Evolutionary conservation across 2,888 invertebrate species (phyloP).

Genomic region (Allygus modestus): DNA sequence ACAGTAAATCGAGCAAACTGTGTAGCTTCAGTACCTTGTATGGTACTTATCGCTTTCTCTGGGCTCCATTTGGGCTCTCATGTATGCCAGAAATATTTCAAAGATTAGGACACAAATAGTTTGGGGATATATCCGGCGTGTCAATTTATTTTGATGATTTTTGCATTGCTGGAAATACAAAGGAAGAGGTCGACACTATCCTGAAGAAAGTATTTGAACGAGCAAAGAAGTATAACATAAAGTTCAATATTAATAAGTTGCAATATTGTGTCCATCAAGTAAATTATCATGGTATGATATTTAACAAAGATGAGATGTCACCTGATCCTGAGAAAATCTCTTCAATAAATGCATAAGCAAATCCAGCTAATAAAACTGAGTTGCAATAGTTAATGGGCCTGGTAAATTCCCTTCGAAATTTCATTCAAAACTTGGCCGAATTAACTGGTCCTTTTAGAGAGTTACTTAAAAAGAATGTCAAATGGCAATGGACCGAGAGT

Average conservation of each 20-base stretch:
- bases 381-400: constrained; percentile 7
- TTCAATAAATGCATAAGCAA: background rate
- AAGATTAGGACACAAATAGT: constrained; percentile 3
- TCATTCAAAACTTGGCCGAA: constrained; percentile 9
- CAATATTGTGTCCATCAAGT: constrained; percentile 8
- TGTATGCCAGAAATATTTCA: constrained; percentile 50
- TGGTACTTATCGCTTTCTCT: constrained; percentile 27
- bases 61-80: constrained; percentile 1
- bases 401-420: constrained; percentile 16
- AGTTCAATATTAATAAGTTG: constrained; percentile 31
- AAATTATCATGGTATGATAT: constrained; percentile 17
- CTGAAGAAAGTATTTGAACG: constrained; percentile 20
- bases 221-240: constrained; percentile 17
- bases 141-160: constrained; percentile 61
- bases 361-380: constrained; percentile 10
- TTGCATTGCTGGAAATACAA: constrained; percentile 52
- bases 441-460: constrained; percentile 18
- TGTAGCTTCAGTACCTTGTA: constrained; percentile 21
- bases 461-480: constrained; percentile 15
- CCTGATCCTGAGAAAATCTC: constrained; percentile 11
- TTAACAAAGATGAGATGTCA: constrained; percentile 28
- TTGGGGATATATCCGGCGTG: constrained; percentile 39
- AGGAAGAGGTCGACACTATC: background rate
- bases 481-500: constrained; percentile 30
- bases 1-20: background rate